Conservation (phyloP, 37 sponge, comb jelly and placozoan genomes). For the Theonella swinhoei region DNA sequence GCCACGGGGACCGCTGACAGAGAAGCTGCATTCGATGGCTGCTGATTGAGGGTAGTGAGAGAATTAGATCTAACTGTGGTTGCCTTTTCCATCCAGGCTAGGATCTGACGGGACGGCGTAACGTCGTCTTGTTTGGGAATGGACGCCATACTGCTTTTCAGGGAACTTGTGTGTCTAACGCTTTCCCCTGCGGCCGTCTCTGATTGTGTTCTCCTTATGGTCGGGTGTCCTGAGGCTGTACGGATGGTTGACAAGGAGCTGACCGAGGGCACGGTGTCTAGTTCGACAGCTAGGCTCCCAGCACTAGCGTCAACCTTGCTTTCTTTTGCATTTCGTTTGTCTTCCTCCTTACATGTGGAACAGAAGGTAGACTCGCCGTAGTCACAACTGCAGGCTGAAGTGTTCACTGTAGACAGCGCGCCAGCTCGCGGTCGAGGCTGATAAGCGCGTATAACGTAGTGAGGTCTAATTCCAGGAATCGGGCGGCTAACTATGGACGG, state of each 20-base stretch:
- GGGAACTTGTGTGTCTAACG: background rate
- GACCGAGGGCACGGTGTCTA: conserved; percentile 9
- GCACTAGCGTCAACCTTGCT: background rate
- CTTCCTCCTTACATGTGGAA: background rate
- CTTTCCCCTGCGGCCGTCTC: background rate
- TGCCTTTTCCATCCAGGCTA: background rate
- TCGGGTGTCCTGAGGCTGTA: background rate
- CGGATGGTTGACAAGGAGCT: conserved; percentile 6
- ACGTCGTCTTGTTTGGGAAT: background rate
- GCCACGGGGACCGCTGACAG: background rate
- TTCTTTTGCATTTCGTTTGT: background rate
- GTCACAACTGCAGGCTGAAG: background rate
- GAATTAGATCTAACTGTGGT: background rate
- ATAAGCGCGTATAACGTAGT: background rate
- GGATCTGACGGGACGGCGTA: background rate
- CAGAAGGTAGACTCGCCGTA: background rate
- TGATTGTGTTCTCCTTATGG: background rate
- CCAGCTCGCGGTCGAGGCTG: background rate
- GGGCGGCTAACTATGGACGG: background rate
- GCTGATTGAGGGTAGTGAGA: background rate
- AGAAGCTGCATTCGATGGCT: background rate
- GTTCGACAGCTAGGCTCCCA: conserved; percentile 14
- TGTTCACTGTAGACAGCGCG: background rate
- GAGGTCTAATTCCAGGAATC: background rate
- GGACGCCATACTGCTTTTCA: background rate